phyloP scores from a whole-genome alignment of 2,888 invertebrate genomes.

The Hipparchia semele region DNA sequence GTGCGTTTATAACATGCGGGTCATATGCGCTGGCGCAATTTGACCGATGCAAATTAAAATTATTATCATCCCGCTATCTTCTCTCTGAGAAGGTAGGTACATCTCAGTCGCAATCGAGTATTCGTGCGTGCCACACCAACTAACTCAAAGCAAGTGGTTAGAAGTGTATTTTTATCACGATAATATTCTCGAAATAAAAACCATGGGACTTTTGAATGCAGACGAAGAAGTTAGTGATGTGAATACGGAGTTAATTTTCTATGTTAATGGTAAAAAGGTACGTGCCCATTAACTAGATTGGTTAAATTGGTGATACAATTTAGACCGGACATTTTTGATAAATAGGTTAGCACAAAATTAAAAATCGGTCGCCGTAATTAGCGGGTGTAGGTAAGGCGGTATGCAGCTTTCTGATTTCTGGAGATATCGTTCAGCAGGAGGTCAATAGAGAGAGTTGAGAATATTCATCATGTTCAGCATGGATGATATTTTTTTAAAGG shows the following conservation, averaged over 20 bases:
- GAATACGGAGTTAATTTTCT: slow-evolving; percentile 70
- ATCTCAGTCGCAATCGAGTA: slow-evolving; percentile 40
- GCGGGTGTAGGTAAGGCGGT: too few relatives aligned
- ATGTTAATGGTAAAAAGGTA: slow-evolving; percentile 79
- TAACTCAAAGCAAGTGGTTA: slow-evolving; percentile 20
- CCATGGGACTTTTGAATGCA: slow-evolving; percentile 66
- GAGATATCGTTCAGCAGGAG: too few relatives aligned
- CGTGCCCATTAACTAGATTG: slow-evolving; percentile 31
- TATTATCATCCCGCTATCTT: slow-evolving; percentile 3
- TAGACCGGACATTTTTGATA: background rate
- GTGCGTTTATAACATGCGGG: background rate
- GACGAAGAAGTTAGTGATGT: slow-evolving; percentile 63
- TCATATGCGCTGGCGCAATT: slow-evolving; percentile 20
- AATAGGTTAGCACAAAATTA: background rate
- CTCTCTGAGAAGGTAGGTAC: background rate
- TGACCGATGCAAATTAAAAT: slow-evolving; percentile 11
- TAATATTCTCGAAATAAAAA: slow-evolving; percentile 29
- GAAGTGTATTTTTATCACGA: slow-evolving; percentile 7
- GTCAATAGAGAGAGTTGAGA: too few relatives aligned
- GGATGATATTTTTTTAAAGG: too few relatives aligned
- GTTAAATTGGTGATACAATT: background rate
- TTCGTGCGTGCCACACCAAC: slow-evolving; percentile 24
- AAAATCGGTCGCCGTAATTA: too few relatives aligned
- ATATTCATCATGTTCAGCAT: too few relatives aligned
- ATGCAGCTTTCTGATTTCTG: too few relatives aligned